Base-by-base conservation (phyloP, 2,888 invertebrate genomes). In the Therioaphis trifolii region DNA sequence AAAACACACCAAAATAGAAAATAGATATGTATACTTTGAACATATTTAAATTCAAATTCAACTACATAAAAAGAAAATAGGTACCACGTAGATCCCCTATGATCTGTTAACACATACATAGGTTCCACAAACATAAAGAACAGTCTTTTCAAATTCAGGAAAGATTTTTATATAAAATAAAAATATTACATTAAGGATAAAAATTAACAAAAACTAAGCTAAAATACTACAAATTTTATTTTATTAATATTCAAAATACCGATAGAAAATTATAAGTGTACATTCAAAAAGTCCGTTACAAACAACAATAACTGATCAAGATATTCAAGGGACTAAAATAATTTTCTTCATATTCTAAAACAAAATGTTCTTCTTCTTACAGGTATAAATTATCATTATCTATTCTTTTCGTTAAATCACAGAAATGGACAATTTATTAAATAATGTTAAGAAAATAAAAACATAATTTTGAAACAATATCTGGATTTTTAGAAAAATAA, bases 211-310 rank as follows among this genome's bases (percentile, higher is more conserved):
- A 71, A 46, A 71, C 49, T 80, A 58, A 72, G 46, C 72, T 72
- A 72, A 61, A 72, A 72, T 71, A 61, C 80, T 80, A 80, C 72
- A 80, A 72, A 80, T 61, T 46, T 72, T 61, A 72, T 72, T 80
- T 80, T 80, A 72, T 72, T 80, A 29, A 63, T 58, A 61, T 72
- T 80, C 58, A 80, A 80, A 80, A 80, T 72, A 80, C 61, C 46
- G 43, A 72, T 80, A 80, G 61, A 72, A 80, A 80, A 69, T 69
- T 71, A 69, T 71, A 58, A 79, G 69, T 21, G 29, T 71, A 80
- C 43, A 80, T 80, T 72, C 49, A 80, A 72, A 78, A 35, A 63
- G 35, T 72, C 40, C 29, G 12, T 72, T 61, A 80, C 61, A 80
- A 80, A 58, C 21, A 80, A 72, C 80, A 72, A 80, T 43, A 68